Conservation (phyloP, 2,113 vertebrate species). For the Geothlypis trichas region DNA sequence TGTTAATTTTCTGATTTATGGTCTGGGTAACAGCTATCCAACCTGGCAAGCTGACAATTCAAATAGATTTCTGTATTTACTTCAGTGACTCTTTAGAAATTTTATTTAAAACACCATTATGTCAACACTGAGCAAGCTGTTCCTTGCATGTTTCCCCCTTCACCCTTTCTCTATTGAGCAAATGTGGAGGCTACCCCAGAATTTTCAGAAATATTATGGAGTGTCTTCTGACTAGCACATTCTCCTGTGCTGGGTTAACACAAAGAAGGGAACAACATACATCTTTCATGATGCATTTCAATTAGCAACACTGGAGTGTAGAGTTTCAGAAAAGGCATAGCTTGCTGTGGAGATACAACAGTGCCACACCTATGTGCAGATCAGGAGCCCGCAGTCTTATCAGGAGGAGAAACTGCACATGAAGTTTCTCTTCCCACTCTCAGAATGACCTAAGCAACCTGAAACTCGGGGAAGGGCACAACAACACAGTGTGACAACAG, state of each 20-base stretch:
- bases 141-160: not conserved
- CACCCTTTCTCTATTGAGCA: not conserved
- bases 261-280: constrained; percentile 14
- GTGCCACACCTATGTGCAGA: constrained; percentile 19
- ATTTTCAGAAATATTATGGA: not conserved
- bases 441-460: constrained; percentile 24
- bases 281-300: constrained; percentile 65
- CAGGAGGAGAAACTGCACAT: constrained; percentile 18
- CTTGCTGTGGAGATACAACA: not conserved
- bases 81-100: not conserved
- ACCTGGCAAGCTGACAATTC: not conserved
- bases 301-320: not conserved
- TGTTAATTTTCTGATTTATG: not conserved
- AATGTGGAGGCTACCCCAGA: not conserved
- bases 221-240: not conserved
- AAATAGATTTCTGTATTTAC: not conserved
- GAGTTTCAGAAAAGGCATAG: constrained; percentile 24
- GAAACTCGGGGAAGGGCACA: not conserved
- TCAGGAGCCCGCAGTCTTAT: not conserved
- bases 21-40: not conserved
- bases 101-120: not conserved
- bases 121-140: not conserved
- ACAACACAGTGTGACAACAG: not conserved
- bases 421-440: constrained; percentile 41
- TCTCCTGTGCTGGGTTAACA: not conserved